A percentile compares a stretch with the other conserved stretches of the same genome.
Evolutionary conservation across 2,113 vertebrate genomes (phyloP).

Genomic region (Colistium nudipinnis): DNA sequence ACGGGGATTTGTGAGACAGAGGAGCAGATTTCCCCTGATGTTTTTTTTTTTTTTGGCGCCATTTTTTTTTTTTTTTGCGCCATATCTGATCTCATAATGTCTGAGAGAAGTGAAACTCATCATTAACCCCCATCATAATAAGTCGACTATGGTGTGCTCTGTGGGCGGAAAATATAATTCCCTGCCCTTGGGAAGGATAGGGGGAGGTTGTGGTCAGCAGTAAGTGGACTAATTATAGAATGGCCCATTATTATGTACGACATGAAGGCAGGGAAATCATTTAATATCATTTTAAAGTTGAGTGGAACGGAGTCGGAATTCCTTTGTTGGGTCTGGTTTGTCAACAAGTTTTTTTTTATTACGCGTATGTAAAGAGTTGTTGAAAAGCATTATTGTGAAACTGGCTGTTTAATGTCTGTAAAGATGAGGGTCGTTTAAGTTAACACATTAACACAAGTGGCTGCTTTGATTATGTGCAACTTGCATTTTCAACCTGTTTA

Average conservation of each 20-base stretch:
- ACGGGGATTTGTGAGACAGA: slow-evolving; percentile 1
- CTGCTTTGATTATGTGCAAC: too few species aligned
- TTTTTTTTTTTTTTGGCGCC: background rate
- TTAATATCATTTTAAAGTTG: slow-evolving; percentile 21
- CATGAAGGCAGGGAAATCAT: slow-evolving; percentile 17
- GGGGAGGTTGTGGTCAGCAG: slow-evolving; percentile 37
- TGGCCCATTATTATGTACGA: slow-evolving; percentile 45
- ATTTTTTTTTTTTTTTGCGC: slow-evolving; percentile 20
- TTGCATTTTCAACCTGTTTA: too few species aligned
- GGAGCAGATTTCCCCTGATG: slow-evolving; percentile 21
- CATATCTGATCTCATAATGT: slow-evolving; percentile 22
- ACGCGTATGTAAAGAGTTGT: too few species aligned
- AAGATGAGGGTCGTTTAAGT: too few species aligned
- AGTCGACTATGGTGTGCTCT: slow-evolving; percentile 2
- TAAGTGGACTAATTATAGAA: slow-evolving; percentile 58
- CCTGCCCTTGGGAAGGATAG: slow-evolving; percentile 44
- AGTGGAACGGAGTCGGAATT: background rate
- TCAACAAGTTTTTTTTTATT: too few species aligned
- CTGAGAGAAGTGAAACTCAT: slow-evolving; percentile 31
- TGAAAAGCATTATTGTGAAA: too few species aligned
- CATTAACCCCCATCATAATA: slow-evolving; percentile 31
- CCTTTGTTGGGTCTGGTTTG: background rate
- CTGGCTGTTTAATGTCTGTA: too few species aligned
- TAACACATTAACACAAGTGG: too few species aligned
- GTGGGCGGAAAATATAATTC: slow-evolving; percentile 32